These are phyloP conservation scores for Pogoniulus pusillus DNA, from an alignment of 2,797 vertebrate genomes.

Conservation along the genomic window DNA sequence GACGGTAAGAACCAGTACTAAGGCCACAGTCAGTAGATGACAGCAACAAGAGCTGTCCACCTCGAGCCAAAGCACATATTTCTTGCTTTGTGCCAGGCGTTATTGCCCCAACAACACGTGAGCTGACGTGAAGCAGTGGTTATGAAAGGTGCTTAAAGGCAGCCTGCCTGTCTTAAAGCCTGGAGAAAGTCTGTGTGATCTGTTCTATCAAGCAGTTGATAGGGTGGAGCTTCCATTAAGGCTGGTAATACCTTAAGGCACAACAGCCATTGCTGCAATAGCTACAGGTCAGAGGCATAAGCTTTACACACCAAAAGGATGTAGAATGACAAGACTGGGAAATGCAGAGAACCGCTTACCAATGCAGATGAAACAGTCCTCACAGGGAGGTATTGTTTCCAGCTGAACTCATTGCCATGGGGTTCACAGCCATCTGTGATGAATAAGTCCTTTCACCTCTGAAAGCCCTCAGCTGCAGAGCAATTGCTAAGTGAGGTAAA, in stretches of 20 bases:
- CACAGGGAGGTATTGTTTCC: conserved; percentile 46
- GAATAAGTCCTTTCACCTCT: conserved; percentile 39
- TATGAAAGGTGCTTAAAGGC: background rate
- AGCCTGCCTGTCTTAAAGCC: background rate
- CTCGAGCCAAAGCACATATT: background rate
- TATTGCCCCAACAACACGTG: background rate
- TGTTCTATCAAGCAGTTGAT: fast-evolving
- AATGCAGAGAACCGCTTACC: background rate
- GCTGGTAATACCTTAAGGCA: background rate
- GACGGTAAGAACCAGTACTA: background rate
- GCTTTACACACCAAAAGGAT: background rate
- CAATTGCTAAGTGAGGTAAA: conserved; percentile 37
- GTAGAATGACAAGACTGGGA: background rate
- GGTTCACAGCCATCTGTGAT: conserved; percentile 29
- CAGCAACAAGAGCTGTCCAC: background rate
- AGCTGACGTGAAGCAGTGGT: background rate
- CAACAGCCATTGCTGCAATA: background rate
- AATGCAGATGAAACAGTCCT: background rate
- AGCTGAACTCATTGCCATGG: conserved; percentile 25
- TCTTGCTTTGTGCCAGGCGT: background rate
- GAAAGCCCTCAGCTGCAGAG: conserved; percentile 34
- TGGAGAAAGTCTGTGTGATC: fast-evolving
- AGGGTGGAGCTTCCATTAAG: background rate
- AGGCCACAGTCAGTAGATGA: background rate
- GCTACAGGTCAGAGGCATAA: background rate